Percentiles rank a stretch among this genome's conserved stretches.
Evolutionary conservation across 1,140 invertebrate species (phyloP).

Genomic region (Brachionus manjavacas): DNA sequence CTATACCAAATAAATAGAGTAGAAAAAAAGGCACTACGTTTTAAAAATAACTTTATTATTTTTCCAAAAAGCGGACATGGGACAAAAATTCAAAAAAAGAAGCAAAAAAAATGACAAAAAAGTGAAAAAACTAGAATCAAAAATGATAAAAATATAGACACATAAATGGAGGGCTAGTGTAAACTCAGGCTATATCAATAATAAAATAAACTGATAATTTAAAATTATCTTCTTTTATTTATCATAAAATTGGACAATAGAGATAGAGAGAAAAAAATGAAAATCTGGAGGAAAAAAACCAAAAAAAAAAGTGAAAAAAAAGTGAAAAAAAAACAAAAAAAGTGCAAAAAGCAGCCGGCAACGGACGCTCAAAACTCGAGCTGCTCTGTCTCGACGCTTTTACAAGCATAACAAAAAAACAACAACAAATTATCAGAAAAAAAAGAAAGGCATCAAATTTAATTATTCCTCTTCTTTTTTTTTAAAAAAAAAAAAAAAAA

Average conservation of each 20-base stretch:
- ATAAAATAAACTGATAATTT: not conserved
- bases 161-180: not conserved
- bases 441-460: not conserved
- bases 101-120: not conserved
- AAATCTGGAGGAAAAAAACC: not conserved
- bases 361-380: not conserved
- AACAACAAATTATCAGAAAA: not conserved
- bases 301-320: not conserved
- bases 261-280: not conserved
- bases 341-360: not conserved
- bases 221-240: not conserved
- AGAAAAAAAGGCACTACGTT: not conserved
- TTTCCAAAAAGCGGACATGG: not conserved
- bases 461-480: no score
- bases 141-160: not conserved
- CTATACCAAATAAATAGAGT: no score
- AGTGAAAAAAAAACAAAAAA: not conserved
- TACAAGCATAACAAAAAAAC: not conserved
- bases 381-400: not conserved
- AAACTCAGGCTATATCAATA: not conserved
- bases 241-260: not conserved
- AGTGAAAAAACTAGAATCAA: not conserved
- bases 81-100: not conserved
- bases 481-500: not conserved
- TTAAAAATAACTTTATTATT: not conserved